Base-by-base conservation (phyloP, 1,140 invertebrate species). In the Drosophila parvula region DNA sequence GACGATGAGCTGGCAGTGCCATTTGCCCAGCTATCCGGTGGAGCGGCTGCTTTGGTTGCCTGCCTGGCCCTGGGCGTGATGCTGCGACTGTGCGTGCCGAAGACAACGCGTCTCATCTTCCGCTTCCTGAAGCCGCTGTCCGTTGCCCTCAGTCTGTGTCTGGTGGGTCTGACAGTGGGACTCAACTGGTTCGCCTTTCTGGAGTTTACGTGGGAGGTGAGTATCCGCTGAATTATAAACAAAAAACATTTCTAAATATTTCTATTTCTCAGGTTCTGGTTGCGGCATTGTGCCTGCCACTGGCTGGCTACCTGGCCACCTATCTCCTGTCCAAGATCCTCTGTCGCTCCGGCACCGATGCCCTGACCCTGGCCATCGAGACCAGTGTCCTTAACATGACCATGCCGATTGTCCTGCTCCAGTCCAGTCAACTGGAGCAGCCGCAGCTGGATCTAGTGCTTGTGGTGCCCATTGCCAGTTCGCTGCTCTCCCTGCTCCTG, bases 351-450 rank as follows among this genome's bases (percentile, higher is more conserved):
- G 28, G 71, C 30, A 81, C 78, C n/a, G 82, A 86, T 28, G 55
- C 81, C n/a, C 38, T 86, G 14, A 86, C 82, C 0, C 34, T 86
- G 27, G 34, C 74, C 40, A 59, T 84, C 7, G 82, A 86, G 32
- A 78, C 81, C 1, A 79, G 81, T 43, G 81, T 86, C 14, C 56
- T 86, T 9, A 86, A 84, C 62, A 84, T 84, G 78, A 79, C 75
- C 36, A 59, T 86, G 63, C 82, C 82, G 14, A 81, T 86, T 41
- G 62, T 86, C 18, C 48, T 86, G 47, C 57, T 86, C 36, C 69
- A 84, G 40, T 77, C 77, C 28, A 79, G 78, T 9, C 74, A 67
- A 12, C 36, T 86, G 44, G 63, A 75, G n/a, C 68, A 86, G 65
- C 75, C 81, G 1, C 60, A 81, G 18, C 36, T 81, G 40, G 81